Conservation (phyloP, 2,797 vertebrate species). For the Xyrichtys novacula region DNA sequence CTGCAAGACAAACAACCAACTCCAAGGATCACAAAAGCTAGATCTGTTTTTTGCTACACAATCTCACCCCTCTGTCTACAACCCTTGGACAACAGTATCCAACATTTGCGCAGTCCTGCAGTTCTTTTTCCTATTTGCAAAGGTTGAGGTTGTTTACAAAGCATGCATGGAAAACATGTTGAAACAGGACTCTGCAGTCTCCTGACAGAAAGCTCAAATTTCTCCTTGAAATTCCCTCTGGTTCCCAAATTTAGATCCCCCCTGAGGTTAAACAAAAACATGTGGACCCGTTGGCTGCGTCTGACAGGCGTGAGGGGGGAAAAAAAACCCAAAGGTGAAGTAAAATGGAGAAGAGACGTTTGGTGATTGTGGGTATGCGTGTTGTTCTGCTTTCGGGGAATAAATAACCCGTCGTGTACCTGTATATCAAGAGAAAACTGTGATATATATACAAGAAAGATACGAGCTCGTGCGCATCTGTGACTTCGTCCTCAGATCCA, state of each 20-base stretch:
- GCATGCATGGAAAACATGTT: too few relatives aligned
- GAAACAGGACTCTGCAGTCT: not conserved
- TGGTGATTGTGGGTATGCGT: not conserved
- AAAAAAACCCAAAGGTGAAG: not conserved
- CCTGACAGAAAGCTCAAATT: not conserved
- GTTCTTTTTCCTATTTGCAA: too few relatives aligned
- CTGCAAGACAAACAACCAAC: not conserved
- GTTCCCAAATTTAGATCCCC: slow-evolving; percentile 30
- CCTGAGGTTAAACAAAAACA: not conserved
- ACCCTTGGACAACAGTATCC: too few relatives aligned
- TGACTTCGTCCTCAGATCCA: not conserved
- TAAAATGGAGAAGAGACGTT: slow-evolving; percentile 39
- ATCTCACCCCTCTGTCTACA: not conserved
- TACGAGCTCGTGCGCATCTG: not conserved
- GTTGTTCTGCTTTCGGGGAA: not conserved
- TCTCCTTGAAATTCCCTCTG: not conserved
- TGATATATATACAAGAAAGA: too few relatives aligned
- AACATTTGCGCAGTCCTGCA: not conserved
- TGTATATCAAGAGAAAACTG: not conserved
- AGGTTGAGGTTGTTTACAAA: too few relatives aligned
- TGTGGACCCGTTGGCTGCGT: not conserved
- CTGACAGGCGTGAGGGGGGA: not conserved
- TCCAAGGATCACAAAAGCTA: too few relatives aligned
- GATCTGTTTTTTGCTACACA: not conserved
- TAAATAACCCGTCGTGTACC: not conserved